Percentiles rank a stretch among this genome's conserved stretches.
phyloP scores from a whole-genome alignment of 2,113 vertebrate genomes.

The Machaerirhynchus nigripectus region DNA sequence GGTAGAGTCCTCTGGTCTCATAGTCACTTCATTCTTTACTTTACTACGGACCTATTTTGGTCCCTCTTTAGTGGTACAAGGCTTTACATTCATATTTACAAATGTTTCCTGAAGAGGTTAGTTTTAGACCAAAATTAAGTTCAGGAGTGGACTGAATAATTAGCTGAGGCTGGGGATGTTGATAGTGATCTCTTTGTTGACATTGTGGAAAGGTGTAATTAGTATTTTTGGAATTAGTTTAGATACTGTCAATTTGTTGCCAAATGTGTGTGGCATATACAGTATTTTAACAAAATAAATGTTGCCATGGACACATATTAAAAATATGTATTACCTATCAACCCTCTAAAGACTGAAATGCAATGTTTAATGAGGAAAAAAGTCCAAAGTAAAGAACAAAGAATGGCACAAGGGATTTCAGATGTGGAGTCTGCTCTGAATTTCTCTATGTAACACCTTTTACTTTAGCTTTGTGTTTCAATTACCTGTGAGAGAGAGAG shows the following conservation, averaged over 20 bases:
- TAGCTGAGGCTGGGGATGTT: neutral
- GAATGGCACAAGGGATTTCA: neutral
- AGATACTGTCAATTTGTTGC: neutral
- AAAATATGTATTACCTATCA: neutral
- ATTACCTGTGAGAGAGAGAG: neutral
- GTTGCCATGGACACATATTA: neutral
- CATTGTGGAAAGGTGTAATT: neutral
- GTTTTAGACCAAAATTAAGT: neutral
- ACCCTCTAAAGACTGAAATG: neutral
- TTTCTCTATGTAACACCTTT: neutral
- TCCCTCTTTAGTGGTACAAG: neutral
- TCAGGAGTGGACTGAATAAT: neutral
- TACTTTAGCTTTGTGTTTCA: neutral
- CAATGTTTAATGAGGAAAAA: neutral
- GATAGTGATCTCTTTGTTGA: constrained; percentile 14
- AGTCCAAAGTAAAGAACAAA: neutral
- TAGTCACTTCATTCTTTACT: neutral
- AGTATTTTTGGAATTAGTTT: constrained; percentile 7
- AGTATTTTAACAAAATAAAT: neutral
- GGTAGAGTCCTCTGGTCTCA: neutral
- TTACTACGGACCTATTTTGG: neutral
- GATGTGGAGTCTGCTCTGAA: neutral
- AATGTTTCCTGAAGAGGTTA: neutral
- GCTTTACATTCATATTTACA: neutral
- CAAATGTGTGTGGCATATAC: neutral